These are phyloP conservation scores for Thymallus thymallus DNA, from an alignment of 2,113 vertebrate genomes.

Conservation along the genomic window DNA sequence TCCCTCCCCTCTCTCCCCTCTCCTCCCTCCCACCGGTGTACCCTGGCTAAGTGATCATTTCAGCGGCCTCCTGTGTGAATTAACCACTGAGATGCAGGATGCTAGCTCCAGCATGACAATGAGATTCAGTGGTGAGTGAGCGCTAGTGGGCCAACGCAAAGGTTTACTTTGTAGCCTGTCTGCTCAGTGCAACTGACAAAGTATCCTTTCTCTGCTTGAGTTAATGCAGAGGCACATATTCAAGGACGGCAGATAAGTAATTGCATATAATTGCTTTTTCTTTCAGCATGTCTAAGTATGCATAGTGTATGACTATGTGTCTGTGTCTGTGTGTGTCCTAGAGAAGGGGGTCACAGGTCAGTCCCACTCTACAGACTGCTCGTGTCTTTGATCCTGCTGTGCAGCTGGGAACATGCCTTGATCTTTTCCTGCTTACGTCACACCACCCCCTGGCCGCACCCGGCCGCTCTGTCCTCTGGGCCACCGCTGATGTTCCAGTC, in stretches of 20 bases:
- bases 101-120: background rate
- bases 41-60: background rate
- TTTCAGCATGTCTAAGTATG: too few species aligned
- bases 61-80: background rate
- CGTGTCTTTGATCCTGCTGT: background rate
- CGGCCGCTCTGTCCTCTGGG: background rate
- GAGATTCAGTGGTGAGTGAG: background rate
- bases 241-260: too few species aligned
- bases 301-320: background rate
- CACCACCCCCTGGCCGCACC: background rate
- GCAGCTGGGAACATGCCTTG: constrained; percentile 44
- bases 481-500: background rate
- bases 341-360: background rate
- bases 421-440: constrained; percentile 4
- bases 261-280: too few species aligned
- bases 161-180: too few species aligned
- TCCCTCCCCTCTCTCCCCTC: background rate
- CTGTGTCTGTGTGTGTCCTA: background rate
- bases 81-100: background rate
- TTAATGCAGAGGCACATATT: too few species aligned
- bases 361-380: background rate
- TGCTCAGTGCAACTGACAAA: too few species aligned
- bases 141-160: too few species aligned
- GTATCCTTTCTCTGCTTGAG: too few species aligned
- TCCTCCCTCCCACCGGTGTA: background rate